phyloP scores from a whole-genome alignment of 2,113 vertebrate genomes.

The Forbesichthys agassizii region DNA sequence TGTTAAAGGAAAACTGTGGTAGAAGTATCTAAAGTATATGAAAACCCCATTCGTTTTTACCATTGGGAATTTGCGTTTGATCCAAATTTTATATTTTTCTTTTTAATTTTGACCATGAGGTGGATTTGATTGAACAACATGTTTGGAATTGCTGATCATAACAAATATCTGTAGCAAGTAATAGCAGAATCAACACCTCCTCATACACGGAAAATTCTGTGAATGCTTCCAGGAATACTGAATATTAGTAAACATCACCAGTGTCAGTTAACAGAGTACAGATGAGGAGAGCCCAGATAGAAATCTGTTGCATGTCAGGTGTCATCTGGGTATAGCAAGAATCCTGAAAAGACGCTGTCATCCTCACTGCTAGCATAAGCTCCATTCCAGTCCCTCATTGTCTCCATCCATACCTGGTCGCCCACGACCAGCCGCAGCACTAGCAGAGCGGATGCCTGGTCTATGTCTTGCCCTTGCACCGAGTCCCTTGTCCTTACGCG shows the following conservation, averaged over 20 bases:
- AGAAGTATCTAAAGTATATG: too few relatives aligned
- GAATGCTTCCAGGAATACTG: slow-evolving; percentile 2
- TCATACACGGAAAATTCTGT: slow-evolving; percentile 6
- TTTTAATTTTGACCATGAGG: too few relatives aligned
- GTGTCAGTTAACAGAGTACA: slow-evolving; percentile 15
- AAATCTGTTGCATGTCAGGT: slow-evolving; percentile 28
- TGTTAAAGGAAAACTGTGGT: too few relatives aligned
- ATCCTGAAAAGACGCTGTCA: slow-evolving; percentile 93
- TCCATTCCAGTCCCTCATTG: slow-evolving; percentile 91
- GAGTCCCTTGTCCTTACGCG: slow-evolving; percentile 88
- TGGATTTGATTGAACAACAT: too few relatives aligned
- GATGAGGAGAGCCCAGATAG: background rate
- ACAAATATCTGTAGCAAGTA: background rate
- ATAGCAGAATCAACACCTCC: slow-evolving; percentile 6
- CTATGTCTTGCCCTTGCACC: slow-evolving; percentile 90
- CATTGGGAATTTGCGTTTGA: too few relatives aligned
- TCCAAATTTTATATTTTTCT: too few relatives aligned
- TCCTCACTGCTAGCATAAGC: slow-evolving; percentile 89
- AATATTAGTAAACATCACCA: slow-evolving; percentile 31
- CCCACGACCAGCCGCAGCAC: slow-evolving; percentile 82
- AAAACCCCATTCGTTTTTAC: too few relatives aligned
- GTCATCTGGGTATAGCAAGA: slow-evolving; percentile 87
- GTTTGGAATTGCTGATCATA: background rate
- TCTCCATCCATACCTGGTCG: slow-evolving; percentile 95
- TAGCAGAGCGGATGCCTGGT: slow-evolving; percentile 90